phyloP scores from a whole-genome alignment of 92 coral and sea anemone species.

The Actinostola sp. region DNA sequence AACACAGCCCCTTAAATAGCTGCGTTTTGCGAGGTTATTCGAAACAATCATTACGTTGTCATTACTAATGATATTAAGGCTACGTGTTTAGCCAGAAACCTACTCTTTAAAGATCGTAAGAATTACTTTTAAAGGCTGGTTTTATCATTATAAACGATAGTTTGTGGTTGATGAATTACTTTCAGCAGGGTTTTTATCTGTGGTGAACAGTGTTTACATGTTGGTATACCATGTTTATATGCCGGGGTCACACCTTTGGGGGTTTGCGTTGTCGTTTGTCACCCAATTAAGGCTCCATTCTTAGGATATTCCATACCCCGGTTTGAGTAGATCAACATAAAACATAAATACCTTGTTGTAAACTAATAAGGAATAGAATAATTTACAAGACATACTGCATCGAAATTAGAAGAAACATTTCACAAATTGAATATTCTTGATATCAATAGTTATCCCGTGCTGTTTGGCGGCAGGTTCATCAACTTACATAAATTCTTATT shows the following conservation, averaged over 20 bases:
- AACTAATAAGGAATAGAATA: too few species aligned
- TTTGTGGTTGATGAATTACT: neutral
- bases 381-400: too few species aligned
- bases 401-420: too few species aligned
- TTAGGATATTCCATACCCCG: too few species aligned
- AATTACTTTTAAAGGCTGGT: neutral
- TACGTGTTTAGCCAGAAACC: neutral
- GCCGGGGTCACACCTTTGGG: neutral
- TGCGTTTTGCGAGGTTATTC: neutral
- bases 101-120: neutral
- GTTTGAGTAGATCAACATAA: too few species aligned
- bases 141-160: neutral
- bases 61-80: neutral
- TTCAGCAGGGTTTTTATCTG: neutral
- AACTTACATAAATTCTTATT: too few species aligned
- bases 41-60: neutral
- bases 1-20: neutral
- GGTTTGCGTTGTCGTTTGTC: neutral
- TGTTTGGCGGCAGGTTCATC: too few species aligned
- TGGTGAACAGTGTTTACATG: neutral
- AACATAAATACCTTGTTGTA: too few species aligned
- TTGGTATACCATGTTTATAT: conserved; percentile 13
- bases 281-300: neutral
- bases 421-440: too few species aligned
- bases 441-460: too few species aligned